A percentile compares a stretch with the other conserved stretches of the same genome.
These are phyloP conservation scores for Ciona savignyi DNA, from an alignment of 23 tunicate genomes.

Conservation along the genomic window DNA sequence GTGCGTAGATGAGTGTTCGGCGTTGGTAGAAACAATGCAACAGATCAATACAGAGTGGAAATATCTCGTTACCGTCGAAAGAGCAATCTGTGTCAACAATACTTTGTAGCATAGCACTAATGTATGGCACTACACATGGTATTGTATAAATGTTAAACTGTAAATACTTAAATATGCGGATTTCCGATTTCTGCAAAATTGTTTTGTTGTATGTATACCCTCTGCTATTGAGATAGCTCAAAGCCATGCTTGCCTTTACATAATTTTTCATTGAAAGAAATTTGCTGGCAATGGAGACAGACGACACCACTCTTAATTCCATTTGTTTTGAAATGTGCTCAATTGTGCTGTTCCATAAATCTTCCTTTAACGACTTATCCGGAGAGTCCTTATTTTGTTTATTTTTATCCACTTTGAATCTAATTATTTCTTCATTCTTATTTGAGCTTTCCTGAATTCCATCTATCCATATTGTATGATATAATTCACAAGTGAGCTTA, in stretches of 20 bases:
- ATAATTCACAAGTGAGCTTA: background rate
- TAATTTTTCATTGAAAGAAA: background rate
- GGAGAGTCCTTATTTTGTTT: no score
- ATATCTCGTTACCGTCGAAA: background rate
- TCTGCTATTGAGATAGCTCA: background rate
- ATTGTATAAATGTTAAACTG: background rate
- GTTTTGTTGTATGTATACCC: background rate
- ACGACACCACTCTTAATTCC: background rate
- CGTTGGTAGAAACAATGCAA: background rate
- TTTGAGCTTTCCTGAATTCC: background rate
- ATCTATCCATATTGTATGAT: background rate
- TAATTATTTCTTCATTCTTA: background rate
- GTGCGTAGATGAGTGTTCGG: background rate
- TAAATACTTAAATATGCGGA: background rate
- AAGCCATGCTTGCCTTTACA: background rate
- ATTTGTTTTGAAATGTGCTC: background rate
- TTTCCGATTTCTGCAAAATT: background rate
- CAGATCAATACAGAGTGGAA: background rate
- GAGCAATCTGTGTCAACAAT: background rate
- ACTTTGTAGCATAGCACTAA: background rate
- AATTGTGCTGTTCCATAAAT: background rate
- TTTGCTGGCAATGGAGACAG: background rate
- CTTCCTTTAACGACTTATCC: background rate
- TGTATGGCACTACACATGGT: background rate
- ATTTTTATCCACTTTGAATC: no score